Base-by-base conservation (phyloP, 2,797 vertebrate species). In the Lacerta bilineata region DNA sequence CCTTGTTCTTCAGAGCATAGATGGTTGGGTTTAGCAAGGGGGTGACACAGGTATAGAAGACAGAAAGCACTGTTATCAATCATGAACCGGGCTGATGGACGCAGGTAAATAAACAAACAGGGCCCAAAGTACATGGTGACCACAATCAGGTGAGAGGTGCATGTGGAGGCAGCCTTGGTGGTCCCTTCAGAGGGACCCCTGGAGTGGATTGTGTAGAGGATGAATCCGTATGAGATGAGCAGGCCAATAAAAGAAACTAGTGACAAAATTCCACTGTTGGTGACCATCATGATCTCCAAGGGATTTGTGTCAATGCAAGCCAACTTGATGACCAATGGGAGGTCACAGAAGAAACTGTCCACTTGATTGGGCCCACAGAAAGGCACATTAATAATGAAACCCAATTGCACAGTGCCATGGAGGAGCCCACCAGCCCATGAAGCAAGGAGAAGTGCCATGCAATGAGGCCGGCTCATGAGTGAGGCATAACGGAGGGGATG, bases 331-430 rank as follows among this genome's bases (percentile, higher is more conserved):
- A 95, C 87, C 83, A 71, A 71, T 59, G 93, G 92, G 78, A 93
- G 93, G 33, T 95, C 95, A 81, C 94, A 95, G 66, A 94, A 93
- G 83, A 93, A 95, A 71, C 84, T 95, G 6, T 94, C 92, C 43
- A 93, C 76, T 4, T 87, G 72, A 89, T 92, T 95, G 36, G 90
- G 92, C 10, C 93, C 94, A 91, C 94, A 93, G 41, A 95, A 95
- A 15, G 89, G 92, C 2, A 92, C 46, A 41, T 88, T 93, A 15
- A 94, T 61, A 11, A 84, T 93, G 88, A 94, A 95, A n/a, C 91
- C 93, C 82, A 94, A 68, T 64, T 94, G 93, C 15, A 91, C 91
- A 29, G 93, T 80, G 41, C 89, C 90, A 17, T 93, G 91, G 23
- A 94, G 79, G 39, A 95, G 81, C 6, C 95, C 93, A 79, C 93